These are phyloP conservation scores for Epicauta chinensis DNA, from an alignment of 1,140 invertebrate genomes.

Conservation along the genomic window DNA sequence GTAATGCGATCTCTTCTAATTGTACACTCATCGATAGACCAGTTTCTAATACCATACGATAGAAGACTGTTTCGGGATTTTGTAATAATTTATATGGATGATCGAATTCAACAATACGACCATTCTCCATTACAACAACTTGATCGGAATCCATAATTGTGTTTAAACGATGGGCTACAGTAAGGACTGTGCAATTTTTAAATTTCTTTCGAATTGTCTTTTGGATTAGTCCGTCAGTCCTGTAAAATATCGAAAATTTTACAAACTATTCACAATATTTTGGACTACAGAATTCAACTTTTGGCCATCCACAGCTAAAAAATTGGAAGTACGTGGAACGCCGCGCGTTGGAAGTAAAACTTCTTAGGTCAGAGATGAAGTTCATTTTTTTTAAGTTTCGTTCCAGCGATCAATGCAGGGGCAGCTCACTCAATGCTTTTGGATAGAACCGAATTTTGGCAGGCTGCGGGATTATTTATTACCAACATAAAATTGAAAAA, in stretches of 20 bases:
- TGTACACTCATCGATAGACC: slow-evolving; percentile 30
- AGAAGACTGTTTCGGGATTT: slow-evolving; percentile 54
- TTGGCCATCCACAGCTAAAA: too few species aligned
- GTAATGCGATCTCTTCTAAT: slow-evolving; percentile 4
- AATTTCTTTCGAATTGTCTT: slow-evolving; percentile 64
- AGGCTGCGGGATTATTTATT: too few species aligned
- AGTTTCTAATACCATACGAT: slow-evolving; percentile 60
- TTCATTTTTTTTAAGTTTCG: too few species aligned
- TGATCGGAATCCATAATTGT: slow-evolving; percentile 70
- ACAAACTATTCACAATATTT: slow-evolving; percentile 1
- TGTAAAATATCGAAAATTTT: slow-evolving; percentile 15
- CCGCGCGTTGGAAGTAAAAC: too few species aligned
- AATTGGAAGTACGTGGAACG: too few species aligned
- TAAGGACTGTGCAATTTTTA: slow-evolving; percentile 65
- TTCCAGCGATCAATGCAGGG: too few species aligned
- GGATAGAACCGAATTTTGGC: too few species aligned
- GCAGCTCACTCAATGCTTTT: too few species aligned
- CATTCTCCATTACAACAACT: slow-evolving; percentile 63
- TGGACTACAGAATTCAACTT: too few species aligned
- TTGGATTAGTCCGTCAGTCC: slow-evolving; percentile 62
- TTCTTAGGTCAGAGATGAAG: too few species aligned
- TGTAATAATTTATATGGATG: slow-evolving; percentile 56
- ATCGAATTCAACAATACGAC: slow-evolving; percentile 57
- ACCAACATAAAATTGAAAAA: too few species aligned
- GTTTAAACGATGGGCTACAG: slow-evolving; percentile 75